Base-by-base conservation (phyloP, 2,888 invertebrate species). In the Leucoptera coffeella region DNA sequence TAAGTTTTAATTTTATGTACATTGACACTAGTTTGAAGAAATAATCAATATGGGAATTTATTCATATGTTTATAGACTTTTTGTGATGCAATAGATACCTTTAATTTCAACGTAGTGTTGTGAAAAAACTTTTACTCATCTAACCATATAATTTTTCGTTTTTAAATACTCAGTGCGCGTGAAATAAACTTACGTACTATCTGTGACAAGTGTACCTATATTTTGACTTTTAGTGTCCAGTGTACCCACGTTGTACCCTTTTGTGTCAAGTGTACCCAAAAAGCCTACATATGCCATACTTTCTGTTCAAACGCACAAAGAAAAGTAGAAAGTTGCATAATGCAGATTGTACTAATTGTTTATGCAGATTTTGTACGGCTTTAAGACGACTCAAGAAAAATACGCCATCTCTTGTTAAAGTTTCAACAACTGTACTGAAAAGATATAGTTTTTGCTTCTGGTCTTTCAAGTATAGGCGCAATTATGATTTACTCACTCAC, bases 251-350 rank as follows among this genome's bases (percentile, higher is more conserved):
- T 17, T 6, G 17, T 17, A 17, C 9, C 6, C 9, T 17, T 17
- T 17, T 17, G 9, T 17, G 6, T 6, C 17, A 6, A 17, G 9
- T 19, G 29, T 23, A 3, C 24, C 21, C 7, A 17, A 61, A 67
- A 67, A 55, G 65, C 62, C 47, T 60, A 62, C 67, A 33, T 53
- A 67, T 69, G 69, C 54, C 60, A 60, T 61, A 50, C 60, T 52
- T 54, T 38, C 32, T 47, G 47, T 38, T 41, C 37, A 43, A 42
- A 42, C 50, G 49, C 41, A 42, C 40, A 27, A 35, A 34, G 41
- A 54, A 50, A 57, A 51, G 52, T 39, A 44, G 57, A 47, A 57
- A 53, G 61, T 57, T 48, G 59, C 67, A 67, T 32, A 43, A 35
- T 28, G 47, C 47, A 13, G 60, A 61, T 33, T 50, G 50, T 29